phyloP scores from a whole-genome alignment of 2,797 vertebrate genomes.

The Streptopelia turtur region DNA sequence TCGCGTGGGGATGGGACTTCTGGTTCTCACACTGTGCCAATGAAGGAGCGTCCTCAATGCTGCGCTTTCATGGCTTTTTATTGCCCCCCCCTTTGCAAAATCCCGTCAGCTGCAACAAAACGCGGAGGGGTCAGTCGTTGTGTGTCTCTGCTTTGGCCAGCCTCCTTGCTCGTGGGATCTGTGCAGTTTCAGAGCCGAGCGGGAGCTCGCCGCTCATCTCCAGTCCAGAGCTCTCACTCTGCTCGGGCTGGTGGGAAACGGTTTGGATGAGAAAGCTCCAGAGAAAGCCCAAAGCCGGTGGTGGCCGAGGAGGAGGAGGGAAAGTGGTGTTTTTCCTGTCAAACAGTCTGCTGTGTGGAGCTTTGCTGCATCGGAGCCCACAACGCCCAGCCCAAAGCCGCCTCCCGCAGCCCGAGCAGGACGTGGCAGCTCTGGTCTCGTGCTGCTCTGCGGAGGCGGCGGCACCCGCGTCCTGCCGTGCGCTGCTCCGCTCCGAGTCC shows the following conservation, averaged over 20 bases:
- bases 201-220: background rate
- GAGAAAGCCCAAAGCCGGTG: background rate
- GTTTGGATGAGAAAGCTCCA: background rate
- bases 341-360: rapidly evolving
- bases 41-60: rapidly evolving
- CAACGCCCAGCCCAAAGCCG: background rate
- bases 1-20: rapidly evolving
- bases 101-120: background rate
- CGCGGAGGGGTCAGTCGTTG: rapidly evolving
- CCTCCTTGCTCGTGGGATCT: background rate
- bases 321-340: background rate
- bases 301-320: background rate
- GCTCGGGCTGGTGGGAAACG: background rate
- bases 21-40: rapidly evolving
- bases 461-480: background rate
- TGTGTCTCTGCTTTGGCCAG: background rate
- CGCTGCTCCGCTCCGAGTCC: background rate
- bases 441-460: background rate
- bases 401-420: rapidly evolving
- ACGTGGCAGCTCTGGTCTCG: rapidly evolving
- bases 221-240: rapidly evolving
- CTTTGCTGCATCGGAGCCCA: background rate
- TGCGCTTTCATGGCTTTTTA: background rate
- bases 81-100: background rate
- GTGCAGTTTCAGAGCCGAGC: background rate